phyloP scores from a whole-genome alignment of 2,888 invertebrate genomes.

The Sympetrum striolatum region DNA sequence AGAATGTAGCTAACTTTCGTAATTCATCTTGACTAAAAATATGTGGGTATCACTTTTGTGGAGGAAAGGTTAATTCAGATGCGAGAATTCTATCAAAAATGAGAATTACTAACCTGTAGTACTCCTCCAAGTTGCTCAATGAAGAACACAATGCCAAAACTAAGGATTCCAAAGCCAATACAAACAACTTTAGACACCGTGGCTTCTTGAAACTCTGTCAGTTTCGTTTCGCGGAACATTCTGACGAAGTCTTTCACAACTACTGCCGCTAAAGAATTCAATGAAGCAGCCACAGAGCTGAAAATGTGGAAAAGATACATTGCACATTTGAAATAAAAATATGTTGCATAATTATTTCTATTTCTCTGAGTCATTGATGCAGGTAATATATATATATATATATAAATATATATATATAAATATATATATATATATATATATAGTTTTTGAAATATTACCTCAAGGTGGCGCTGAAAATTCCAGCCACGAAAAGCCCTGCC shows the following conservation, averaged over 20 bases:
- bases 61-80: no score
- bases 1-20: no score
- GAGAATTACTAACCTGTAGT: constrained; percentile 67
- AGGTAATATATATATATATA: no score
- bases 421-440: not conserved
- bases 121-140: constrained; percentile 88
- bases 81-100: no score
- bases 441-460: constrained; percentile 69
- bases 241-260: constrained; percentile 86
- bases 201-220: constrained; percentile 80
- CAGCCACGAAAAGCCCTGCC: constrained; percentile 93
- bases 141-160: constrained; percentile 82
- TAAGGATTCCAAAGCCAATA: constrained; percentile 74
- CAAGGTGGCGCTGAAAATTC: constrained; percentile 93
- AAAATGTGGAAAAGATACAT: constrained; percentile 47
- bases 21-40: no score
- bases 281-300: constrained; percentile 94
- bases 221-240: constrained; percentile 72
- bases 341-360: no score
- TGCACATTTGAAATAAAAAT: no score
- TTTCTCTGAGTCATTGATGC: no score
- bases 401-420: no score
- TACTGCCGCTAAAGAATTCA: constrained; percentile 91
- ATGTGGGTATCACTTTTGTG: no score
- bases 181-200: constrained; percentile 73